Base-by-base conservation (phyloP, 1,140 invertebrate genomes). In the Sycophila sp. region DNA sequence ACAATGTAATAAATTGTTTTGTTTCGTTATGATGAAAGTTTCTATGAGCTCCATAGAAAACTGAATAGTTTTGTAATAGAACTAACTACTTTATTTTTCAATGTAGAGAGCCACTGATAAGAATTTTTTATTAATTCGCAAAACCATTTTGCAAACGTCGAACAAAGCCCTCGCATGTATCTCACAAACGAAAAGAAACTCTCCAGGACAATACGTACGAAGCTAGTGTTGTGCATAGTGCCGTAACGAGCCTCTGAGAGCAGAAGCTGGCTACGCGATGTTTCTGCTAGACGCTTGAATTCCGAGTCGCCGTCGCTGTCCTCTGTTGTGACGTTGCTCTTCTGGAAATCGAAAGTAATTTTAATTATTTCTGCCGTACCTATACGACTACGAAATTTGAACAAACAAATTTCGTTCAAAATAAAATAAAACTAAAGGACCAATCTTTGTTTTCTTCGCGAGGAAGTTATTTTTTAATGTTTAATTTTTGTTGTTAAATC, bases 241-340 rank as follows among this genome's bases (percentile, higher is more conserved):
- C 81, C 76, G 82, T 84, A 85, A n/a, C 87, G 84, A 73, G 84
- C 85, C 81, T 91, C 89, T 10, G 88, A 86, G 53, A 88, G 83
- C 32, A 86, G 74, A 17, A 91, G 80, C 67, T 90, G 88, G 34
- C 85, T 86, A 49, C 83, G 80, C 4, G 89, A 89, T 68, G 88
- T 87, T 51, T 88, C 78, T 15, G 90, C 75, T 11, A 91, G 80
- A 72, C 88, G 87, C 38, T 91, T 79, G 67, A 92, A 90, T 69
- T 91, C 90, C 30, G 78, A 66, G 56, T 87, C 84, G 73, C 80
- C 86, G 68, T 86, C 85, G 70, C 83, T 85, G 47, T 83, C 79
- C 26, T 86, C 84, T 15, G 80, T 77, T 28, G 76, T 79, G 3
- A 77, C 73, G 8, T 17, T 74, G 32, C 74, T 70, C 47, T 78